Evolutionary conservation across 2,888 invertebrate species (phyloP), one percentile per base, ranked within the genome.

Genomic region (Ormyrus nitidulus): DNA sequence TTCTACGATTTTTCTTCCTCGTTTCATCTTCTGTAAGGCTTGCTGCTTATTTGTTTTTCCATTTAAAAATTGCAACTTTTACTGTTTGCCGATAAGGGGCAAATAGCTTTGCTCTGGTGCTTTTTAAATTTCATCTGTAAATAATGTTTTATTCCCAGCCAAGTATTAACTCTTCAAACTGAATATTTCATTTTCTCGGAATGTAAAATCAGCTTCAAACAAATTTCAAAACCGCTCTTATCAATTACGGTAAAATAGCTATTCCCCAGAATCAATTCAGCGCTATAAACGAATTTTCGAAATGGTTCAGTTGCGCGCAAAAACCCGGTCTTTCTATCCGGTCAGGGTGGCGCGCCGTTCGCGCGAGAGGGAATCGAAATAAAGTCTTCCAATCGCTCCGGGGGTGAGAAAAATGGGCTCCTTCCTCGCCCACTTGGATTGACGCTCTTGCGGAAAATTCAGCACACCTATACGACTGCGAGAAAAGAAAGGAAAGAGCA

Each of bases 391-490:
- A 58, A 79, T 79, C 13, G 79, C 11, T 53, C 8, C 51, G n/a
- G 9, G 74, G 49, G 9, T 5, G 51, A 54, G 53, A 72, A 72
- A 78, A 78, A 68, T 61, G 73, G 13, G 56, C 65, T 19, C 34
- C 51, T 62, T 58, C 51, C 51, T 74, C 56, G 9, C 48, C 34
- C 53, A 10, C 49, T 68, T 11, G 61, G 44, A 54, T 54, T 54
- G 72, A 66, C 61, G 56, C 66, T 73, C 59, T 68, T 73, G 71
- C 54, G 73, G 62, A 73, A 78, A 73, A 73, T 78, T 73, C 68
- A 6, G 59, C 19, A 19, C 19, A 19, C 19, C 19, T 19, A 19
- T 19, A 19, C 19, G 19, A 19, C 19, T 19, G 19, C 19, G 19
- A 19, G 19, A 19, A 1, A 2, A 19, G 19, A 19, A 19, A 19